These are phyloP conservation scores for Parelbella ahira DNA, from an alignment of 2,888 invertebrate genomes.

Conservation along the genomic window DNA sequence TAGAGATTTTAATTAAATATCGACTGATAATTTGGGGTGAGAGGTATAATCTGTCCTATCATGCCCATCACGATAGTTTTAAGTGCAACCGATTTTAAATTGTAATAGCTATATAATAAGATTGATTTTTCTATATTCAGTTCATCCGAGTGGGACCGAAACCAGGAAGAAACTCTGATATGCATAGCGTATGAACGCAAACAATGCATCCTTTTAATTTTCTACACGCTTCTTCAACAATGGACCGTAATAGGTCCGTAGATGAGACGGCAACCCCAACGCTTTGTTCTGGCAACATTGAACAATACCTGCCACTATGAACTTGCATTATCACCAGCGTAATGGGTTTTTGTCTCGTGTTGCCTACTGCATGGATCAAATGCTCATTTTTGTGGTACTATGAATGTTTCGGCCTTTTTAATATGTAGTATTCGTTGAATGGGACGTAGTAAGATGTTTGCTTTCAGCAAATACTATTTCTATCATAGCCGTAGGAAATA, in stretches of 20 bases:
- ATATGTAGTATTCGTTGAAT: too few relatives aligned
- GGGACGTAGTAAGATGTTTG: too few relatives aligned
- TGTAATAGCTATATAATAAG: too few relatives aligned
- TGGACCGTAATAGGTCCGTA: slow-evolving; percentile 68
- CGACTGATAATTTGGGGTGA: too few relatives aligned
- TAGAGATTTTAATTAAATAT: too few relatives aligned
- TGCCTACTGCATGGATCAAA: slow-evolving; percentile 1
- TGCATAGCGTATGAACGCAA: slow-evolving; percentile 47
- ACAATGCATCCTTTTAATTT: slow-evolving; percentile 79
- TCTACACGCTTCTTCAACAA: slow-evolving; percentile 66
- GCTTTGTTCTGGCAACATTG: slow-evolving; percentile 66
- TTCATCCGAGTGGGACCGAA: slow-evolving; percentile 6
- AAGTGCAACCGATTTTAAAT: too few relatives aligned
- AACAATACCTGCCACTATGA: slow-evolving; percentile 73
- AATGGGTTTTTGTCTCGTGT: slow-evolving; percentile 71
- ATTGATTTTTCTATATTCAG: too few relatives aligned
- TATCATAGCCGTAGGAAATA: too few relatives aligned
- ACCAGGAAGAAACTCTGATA: slow-evolving; percentile 46
- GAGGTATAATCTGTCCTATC: too few relatives aligned
- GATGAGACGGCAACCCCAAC: slow-evolving; percentile 71
- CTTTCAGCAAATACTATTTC: too few relatives aligned
- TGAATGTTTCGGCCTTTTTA: background rate
- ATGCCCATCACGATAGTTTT: too few relatives aligned
- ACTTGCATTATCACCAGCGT: slow-evolving; percentile 76
- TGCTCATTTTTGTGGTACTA: slow-evolving; percentile 1